phyloP scores from a whole-genome alignment of 2,797 vertebrate species.

The Falco rusticolus region DNA sequence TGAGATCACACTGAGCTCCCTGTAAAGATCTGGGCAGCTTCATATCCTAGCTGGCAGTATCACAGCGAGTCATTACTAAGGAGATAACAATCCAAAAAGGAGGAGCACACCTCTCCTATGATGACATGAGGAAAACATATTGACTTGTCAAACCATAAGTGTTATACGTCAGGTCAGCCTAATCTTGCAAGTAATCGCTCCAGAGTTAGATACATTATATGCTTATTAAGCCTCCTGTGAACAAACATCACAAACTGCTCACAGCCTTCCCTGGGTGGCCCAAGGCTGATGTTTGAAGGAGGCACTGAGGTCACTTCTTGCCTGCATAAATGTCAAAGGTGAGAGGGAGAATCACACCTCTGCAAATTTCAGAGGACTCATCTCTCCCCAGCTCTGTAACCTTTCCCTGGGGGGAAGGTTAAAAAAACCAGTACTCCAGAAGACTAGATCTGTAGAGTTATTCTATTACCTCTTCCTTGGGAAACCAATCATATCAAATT shows the following conservation, averaged over 20 bases:
- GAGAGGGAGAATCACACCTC: background rate
- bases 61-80: background rate
- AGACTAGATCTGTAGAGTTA: background rate
- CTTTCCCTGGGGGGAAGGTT: background rate
- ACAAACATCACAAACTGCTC: background rate
- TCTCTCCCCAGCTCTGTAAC: background rate
- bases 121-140: background rate
- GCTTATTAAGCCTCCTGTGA: background rate
- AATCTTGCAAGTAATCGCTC: background rate
- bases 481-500: background rate
- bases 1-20: slow-evolving; percentile 52
- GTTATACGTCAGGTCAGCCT: rapidly evolving
- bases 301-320: background rate
- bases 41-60: background rate
- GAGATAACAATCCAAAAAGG: background rate
- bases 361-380: background rate
- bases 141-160: background rate
- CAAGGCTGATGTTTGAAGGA: background rate
- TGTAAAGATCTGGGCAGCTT: slow-evolving; percentile 44
- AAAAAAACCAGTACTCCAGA: background rate
- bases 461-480: background rate
- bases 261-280: background rate
- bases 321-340: background rate
- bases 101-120: background rate
- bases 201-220: background rate